Percentiles rank a stretch among this genome's conserved stretches.
Conservation (phyloP, 2,113 vertebrate species). For the Ursus arctos region DNA sequence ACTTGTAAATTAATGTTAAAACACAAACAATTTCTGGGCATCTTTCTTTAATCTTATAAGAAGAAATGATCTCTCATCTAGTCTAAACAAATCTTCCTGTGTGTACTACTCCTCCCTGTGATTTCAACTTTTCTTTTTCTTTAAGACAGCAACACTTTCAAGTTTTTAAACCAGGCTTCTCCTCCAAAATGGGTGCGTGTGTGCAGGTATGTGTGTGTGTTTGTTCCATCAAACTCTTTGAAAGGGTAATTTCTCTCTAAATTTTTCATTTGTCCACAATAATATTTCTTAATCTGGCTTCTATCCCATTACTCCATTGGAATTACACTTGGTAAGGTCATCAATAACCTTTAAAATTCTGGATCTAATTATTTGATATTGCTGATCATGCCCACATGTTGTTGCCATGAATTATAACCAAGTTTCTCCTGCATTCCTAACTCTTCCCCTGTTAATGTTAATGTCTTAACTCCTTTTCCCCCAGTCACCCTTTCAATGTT, state of each 20-base stretch:
- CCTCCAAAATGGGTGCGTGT: neutral
- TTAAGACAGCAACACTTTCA: neutral
- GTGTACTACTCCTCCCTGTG: neutral
- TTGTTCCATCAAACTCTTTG: neutral
- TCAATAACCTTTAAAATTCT: slow-evolving; percentile 32
- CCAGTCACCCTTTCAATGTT: neutral
- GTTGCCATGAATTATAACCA: neutral
- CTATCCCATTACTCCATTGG: neutral
- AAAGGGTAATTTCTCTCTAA: neutral
- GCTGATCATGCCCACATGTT: neutral
- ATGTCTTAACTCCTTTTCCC: neutral
- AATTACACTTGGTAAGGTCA: neutral
- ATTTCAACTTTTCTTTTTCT: neutral
- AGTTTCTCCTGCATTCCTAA: neutral
- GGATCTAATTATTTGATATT: neutral
- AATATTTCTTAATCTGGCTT: neutral
- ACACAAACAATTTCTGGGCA: neutral
- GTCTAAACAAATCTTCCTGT: neutral
- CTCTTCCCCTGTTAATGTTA: neutral
- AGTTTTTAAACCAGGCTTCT: neutral
- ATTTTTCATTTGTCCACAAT: neutral
- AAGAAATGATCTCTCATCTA: neutral
- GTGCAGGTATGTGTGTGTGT: neutral
- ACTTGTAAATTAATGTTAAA: neutral
- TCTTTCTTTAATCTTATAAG: neutral